Percentiles rank a stretch among this genome's conserved stretches.
These are phyloP conservation scores for Mystacides longicornis DNA, from an alignment of 2,888 invertebrate genomes.

Conservation along the genomic window DNA sequence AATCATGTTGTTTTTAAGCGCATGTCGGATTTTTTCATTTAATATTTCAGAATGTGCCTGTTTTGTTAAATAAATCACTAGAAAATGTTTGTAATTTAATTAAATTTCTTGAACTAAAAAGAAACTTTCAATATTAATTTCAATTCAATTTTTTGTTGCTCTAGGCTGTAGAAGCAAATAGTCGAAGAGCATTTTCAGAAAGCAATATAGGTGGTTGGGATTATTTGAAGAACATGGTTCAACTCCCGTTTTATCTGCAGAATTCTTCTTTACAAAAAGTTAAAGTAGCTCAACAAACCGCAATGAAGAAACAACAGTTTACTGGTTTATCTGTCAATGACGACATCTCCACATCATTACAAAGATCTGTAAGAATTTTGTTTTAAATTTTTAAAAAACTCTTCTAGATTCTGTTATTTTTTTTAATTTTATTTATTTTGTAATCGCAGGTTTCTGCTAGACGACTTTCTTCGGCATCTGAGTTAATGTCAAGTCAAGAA, in stretches of 20 bases:
- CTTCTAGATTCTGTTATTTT: not conserved
- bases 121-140: too few relatives aligned
- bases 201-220: constrained; percentile 92
- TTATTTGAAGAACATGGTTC: constrained; percentile 92
- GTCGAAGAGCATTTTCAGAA: constrained; percentile 79
- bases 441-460: constrained; percentile 62
- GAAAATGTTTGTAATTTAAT: too few relatives aligned
- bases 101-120: too few relatives aligned
- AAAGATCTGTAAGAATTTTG: constrained; percentile 39
- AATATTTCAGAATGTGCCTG: too few relatives aligned
- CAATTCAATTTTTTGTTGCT: constrained; percentile 24
- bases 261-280: constrained; percentile 90
- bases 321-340: constrained; percentile 49
- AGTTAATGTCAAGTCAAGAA: constrained; percentile 75
- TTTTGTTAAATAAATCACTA: too few relatives aligned
- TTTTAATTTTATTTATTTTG: not conserved
- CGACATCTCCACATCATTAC: constrained; percentile 46
- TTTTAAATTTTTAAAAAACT: not conserved
- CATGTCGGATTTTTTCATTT: too few relatives aligned
- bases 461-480: constrained; percentile 71
- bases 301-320: constrained; percentile 42
- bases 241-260: constrained; percentile 95
- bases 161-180: constrained; percentile 84
- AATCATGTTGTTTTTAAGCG: too few relatives aligned
- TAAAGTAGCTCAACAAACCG: constrained; percentile 77